phyloP scores from a whole-genome alignment of 2,113 vertebrate genomes.

The Passer domesticus region DNA sequence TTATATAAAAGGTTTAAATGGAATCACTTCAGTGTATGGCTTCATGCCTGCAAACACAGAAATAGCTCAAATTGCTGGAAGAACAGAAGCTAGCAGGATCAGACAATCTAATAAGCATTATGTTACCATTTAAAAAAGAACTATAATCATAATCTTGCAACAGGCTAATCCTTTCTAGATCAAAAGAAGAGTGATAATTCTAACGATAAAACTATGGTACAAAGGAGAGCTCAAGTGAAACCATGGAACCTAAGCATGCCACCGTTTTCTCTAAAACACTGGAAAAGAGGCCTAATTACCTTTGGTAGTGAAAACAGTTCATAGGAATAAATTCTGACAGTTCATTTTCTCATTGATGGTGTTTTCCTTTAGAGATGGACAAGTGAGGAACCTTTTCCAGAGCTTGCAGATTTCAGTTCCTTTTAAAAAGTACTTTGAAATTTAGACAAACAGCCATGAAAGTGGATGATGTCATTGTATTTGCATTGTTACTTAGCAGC shows the following conservation, averaged over 20 bases:
- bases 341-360: background rate
- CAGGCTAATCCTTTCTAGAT: background rate
- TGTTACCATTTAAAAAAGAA: background rate
- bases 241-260: background rate
- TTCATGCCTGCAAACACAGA: constrained; percentile 2
- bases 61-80: constrained; percentile 21
- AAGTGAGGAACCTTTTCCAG: background rate
- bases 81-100: background rate
- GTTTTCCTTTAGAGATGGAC: background rate
- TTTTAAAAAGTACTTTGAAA: background rate
- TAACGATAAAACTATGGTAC: background rate
- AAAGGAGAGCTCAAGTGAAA: background rate
- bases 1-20: background rate
- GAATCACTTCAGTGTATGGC: background rate
- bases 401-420: background rate
- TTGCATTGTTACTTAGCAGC: background rate
- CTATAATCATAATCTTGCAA: background rate
- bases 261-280: background rate
- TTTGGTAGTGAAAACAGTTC: background rate
- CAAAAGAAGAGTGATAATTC: background rate
- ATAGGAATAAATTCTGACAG: background rate
- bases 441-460: background rate
- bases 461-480: background rate
- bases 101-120: background rate
- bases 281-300: background rate